phyloP scores from a whole-genome alignment of 2,888 invertebrate genomes.

The Portevinia maculata region DNA sequence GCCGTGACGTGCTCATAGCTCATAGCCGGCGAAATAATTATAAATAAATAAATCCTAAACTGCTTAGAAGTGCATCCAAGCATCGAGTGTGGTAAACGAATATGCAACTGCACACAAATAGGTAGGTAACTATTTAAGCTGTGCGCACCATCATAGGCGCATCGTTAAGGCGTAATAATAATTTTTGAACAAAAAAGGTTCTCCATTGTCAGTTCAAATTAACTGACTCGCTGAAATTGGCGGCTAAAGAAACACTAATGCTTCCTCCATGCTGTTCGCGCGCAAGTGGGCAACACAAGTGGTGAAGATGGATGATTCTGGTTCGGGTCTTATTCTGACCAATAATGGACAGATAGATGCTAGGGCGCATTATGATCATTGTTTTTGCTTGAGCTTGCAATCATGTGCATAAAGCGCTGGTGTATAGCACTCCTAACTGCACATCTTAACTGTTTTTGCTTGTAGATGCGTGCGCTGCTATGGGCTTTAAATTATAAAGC shows the following conservation, averaged over 20 bases:
- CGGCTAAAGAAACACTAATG: slow-evolving; percentile 45
- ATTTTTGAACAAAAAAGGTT: slow-evolving; percentile 59
- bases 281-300: background rate
- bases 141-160: slow-evolving; percentile 9
- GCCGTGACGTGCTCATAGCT: slow-evolving; percentile 68
- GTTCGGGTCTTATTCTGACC: slow-evolving; percentile 49
- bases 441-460: slow-evolving; percentile 70
- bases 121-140: slow-evolving; percentile 19
- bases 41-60: slow-evolving; percentile 71
- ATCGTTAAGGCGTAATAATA: slow-evolving; percentile 52
- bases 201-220: slow-evolving; percentile 54
- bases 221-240: slow-evolving; percentile 57
- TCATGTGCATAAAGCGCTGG: slow-evolving; percentile 28
- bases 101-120: slow-evolving; percentile 32
- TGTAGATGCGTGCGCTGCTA: slow-evolving; percentile 67
- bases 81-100: slow-evolving; percentile 62
- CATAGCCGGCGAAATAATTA: slow-evolving; percentile 65
- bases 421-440: slow-evolving; percentile 61
- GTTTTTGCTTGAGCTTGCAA: slow-evolving; percentile 36
- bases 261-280: background rate
- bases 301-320: slow-evolving; percentile 52
- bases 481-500: slow-evolving; percentile 57
- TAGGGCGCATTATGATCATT: slow-evolving; percentile 66
- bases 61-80: slow-evolving; percentile 63
- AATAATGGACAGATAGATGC: slow-evolving; percentile 62